Base-by-base conservation (phyloP, 1,140 invertebrate genomes). In the Chironomus tepperi region DNA sequence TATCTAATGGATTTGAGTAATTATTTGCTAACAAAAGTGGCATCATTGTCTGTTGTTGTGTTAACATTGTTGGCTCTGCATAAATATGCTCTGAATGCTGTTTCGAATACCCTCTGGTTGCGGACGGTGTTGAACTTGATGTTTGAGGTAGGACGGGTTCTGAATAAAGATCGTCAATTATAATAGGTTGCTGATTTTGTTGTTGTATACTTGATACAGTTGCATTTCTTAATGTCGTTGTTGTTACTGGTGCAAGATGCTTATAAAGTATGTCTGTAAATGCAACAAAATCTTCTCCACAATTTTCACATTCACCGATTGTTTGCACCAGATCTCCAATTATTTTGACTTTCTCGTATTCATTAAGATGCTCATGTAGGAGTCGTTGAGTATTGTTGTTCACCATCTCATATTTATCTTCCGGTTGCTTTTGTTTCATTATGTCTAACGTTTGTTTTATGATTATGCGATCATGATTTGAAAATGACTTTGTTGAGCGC, bases 391-490 rank as follows among this genome's bases (percentile, higher is more conserved):
- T 74, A n/a, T 75, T 47, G 34, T 75, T 75, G 16, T 75, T 42
- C 2, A 77, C 43, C 34, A 75, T 73, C 18, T 77, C 74, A 21
- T 77, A 75, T 18, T 76, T 75, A n/a, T 75, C 75, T 12, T 75
- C 57, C n/a, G 77, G 76, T 75, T 78, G 76, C 74, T 77, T 75
- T 9, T 76, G 74, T 73, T 77, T 75, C 15, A 77, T 73, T 18
- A 74, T 42, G 8, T 77, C 73, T 42, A 76, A 12, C 1, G 77
- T 77, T 24, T 76, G 77, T 24, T 77, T 73, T 15, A 57, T 81
- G 77, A 3, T 78, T 75, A 19, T 81, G 79, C n/a, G 81, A 77
- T 10, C 77, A 76, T 19, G 81, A 47, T 72, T 82, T 80, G 15
- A 78, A 77, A 15, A 77, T 76, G 43, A 77, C 7, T 70, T 70